Base-by-base conservation (phyloP, 2,113 vertebrate genomes). In the Cathartes aura region DNA sequence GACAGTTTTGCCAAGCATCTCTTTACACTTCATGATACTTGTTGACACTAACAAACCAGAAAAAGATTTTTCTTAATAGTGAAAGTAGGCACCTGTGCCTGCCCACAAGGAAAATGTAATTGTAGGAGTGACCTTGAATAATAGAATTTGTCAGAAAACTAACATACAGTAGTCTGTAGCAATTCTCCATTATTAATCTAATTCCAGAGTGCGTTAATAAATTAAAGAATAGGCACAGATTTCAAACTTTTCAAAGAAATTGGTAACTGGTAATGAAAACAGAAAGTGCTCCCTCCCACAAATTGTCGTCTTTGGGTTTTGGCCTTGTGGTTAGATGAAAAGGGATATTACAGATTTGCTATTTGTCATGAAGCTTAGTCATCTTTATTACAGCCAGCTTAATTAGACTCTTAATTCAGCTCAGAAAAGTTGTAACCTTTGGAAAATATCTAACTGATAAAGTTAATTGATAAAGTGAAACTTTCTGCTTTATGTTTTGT, bases 81-180 rank as follows among this genome's bases (percentile, higher is more conserved):
- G 60, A 56, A 81, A 70, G 29, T 18, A 78, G 63, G 38, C 93
- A 96, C 81, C 95, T 93, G 71, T 87, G 58, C 34, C 53, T 85
- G 45, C 86, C 90, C 73, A 78, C 40, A n/a, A 83, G 88, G 76
- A 68, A 93, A 94, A 66, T 47, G 5, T 11, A 63, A 45, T 67
- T 72, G 40, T 72, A 50, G n/a, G 40, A 82, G 83, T 94, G 68
- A 95, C 88, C 87, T 78, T 82, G 92, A 82, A 66, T 76, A 82
- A 29, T 5, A 68, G 67, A 79, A 82, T 71, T 70, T 4, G 1
- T 76, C 36, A 64, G 47, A 71, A 94, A 85, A 76, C 23, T 52
- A 52, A 34, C 6, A 16, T 34, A 11, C 6, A 15, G 8, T 79
- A 68, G 38, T 84, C 34, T 48, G 50, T 50, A 70, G 43, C 21